Conservation (phyloP, 2,113 vertebrate genomes). For the Pterocles gutturalis region DNA sequence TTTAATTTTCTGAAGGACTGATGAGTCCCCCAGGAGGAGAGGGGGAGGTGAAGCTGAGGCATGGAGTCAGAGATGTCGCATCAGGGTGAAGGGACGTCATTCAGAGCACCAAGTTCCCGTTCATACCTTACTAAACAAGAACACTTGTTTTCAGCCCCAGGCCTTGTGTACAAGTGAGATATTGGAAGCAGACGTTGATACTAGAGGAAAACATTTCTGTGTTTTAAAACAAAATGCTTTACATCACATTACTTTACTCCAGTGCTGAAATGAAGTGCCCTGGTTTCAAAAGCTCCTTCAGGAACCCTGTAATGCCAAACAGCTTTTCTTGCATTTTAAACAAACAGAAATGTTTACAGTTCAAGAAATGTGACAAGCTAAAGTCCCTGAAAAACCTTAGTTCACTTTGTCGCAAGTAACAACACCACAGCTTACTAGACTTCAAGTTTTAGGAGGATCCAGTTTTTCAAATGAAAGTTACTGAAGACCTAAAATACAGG, state of each 20-base stretch:
- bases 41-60: neutral
- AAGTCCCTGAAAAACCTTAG: neutral
- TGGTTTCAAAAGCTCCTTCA: neutral
- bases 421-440: neutral
- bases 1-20: neutral
- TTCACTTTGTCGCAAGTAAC: neutral
- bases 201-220: neutral
- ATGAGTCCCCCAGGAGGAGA: neutral
- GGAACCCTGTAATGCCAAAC: neutral
- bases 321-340: neutral
- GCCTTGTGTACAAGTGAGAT: neutral
- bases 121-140: neutral
- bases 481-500: neutral
- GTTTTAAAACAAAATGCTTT: neutral
- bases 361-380: neutral
- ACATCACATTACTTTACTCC: neutral
- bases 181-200: neutral
- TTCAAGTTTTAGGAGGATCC: neutral
- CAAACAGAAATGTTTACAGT: neutral
- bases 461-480: neutral
- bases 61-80: fast-evolving
- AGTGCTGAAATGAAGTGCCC: neutral
- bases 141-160: neutral
- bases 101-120: neutral
- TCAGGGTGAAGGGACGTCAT: fast-evolving